Evolutionary conservation across 2,888 invertebrate genomes (phyloP).

Genomic region (Leptopilina drosophilae): DNA sequence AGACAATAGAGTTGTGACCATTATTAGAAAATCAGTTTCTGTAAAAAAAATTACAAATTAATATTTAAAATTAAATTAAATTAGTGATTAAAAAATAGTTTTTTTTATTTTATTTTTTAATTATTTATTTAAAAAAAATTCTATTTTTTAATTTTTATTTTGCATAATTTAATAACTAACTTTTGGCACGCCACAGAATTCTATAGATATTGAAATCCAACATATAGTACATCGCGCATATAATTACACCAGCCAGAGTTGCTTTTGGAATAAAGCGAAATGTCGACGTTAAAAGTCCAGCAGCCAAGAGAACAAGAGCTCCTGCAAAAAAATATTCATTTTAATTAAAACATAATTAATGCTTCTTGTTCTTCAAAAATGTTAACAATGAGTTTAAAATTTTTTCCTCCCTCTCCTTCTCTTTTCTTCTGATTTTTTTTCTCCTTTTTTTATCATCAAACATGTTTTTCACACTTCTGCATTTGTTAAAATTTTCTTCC

Average conservation of each 20-base stretch:
- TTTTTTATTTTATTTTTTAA: no score
- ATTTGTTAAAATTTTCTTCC: no score
- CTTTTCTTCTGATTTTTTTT: background rate
- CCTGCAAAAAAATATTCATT: background rate
- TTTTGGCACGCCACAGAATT: conserved; percentile 89
- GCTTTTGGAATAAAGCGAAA: conserved; percentile 93
- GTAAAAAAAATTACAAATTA: background rate
- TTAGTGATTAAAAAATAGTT: no score
- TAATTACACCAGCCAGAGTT: conserved; percentile 91
- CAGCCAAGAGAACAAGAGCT: conserved; percentile 85
- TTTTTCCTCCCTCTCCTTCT: background rate
- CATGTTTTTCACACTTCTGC: no score
- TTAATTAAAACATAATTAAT: background rate
- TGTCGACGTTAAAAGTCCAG: conserved; percentile 87
- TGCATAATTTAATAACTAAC: conserved; percentile 78
- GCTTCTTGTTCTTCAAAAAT: background rate
- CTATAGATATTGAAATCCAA: conserved; percentile 85
- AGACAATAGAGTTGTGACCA: background rate
- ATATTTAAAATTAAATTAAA: no score
- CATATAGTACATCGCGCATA: conserved; percentile 92
- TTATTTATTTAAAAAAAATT: no score
- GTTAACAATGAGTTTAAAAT: background rate
- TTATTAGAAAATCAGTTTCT: conserved; percentile 6
- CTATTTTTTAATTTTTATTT: no score
- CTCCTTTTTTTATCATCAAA: background rate